Percentiles rank a stretch among this genome's conserved stretches.
Conservation (phyloP, 2,797 vertebrate species). For the Typhlichthys subterraneus region DNA sequence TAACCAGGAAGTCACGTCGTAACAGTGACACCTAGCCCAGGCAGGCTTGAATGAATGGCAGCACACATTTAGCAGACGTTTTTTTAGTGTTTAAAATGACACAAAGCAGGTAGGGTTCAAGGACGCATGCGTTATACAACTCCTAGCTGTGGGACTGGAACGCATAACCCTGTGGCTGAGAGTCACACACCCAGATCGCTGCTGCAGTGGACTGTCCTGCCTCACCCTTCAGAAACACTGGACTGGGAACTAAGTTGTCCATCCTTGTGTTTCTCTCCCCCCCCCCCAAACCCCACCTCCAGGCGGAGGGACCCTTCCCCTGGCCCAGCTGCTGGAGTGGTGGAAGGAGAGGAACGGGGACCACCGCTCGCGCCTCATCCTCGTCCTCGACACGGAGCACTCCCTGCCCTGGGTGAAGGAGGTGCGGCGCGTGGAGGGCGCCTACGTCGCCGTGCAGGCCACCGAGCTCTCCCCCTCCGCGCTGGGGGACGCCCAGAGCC, state of each 20-base stretch:
- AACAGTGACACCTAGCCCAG: too few relatives aligned
- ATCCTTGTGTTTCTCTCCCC: not conserved
- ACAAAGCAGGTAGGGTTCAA: too few relatives aligned
- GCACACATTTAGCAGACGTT: too few relatives aligned
- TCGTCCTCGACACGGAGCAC: conserved; percentile 91
- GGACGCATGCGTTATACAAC: too few relatives aligned
- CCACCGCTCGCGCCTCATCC: conserved; percentile 91
- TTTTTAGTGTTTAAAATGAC: too few relatives aligned
- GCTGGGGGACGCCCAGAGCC: conserved; percentile 74
- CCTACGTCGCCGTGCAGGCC: conserved; percentile 90
- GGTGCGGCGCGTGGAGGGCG: conserved; percentile 84
- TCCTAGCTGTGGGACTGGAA: too few relatives aligned
- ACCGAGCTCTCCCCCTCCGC: conserved; percentile 78
- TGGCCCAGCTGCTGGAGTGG: conserved; percentile 88
- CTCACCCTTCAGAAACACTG: not conserved
- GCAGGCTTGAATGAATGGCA: too few relatives aligned
- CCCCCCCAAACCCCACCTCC: conserved; percentile 7
- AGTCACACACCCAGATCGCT: too few relatives aligned
- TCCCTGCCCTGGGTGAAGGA: conserved; percentile 90
- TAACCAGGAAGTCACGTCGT: too few relatives aligned
- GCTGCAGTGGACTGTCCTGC: too few relatives aligned
- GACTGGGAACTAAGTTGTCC: too few relatives aligned
- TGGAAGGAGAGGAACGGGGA: conserved; percentile 91
- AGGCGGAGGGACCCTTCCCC: conserved; percentile 87
- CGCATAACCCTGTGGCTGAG: too few relatives aligned